A percentile compares a stretch with the other conserved stretches of the same genome.
These are phyloP conservation scores for Dicranocentrus wangi DNA, from an alignment of 2,888 invertebrate species.

Conservation along the genomic window DNA sequence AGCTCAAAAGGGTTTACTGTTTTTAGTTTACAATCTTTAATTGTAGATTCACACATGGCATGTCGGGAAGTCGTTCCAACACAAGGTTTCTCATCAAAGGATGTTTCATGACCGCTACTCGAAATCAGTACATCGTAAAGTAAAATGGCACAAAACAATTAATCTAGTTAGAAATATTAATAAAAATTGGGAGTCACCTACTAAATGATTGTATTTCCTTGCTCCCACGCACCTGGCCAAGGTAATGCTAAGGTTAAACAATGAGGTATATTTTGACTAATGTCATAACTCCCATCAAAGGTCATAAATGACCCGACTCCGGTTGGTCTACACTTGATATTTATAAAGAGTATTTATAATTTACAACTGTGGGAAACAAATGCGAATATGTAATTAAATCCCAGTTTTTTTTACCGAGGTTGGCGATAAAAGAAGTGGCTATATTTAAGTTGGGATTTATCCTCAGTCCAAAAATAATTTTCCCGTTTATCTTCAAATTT, in stretches of 20 bases:
- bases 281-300: neutral
- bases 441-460: neutral
- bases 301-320: slow-evolving; percentile 2
- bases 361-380: neutral
- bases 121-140: neutral
- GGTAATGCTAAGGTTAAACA: slow-evolving; percentile 30
- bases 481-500: neutral
- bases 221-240: neutral
- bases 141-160: neutral
- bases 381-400: neutral
- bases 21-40: neutral
- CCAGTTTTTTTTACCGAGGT: slow-evolving; percentile 4
- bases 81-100: slow-evolving; percentile 37
- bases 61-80: slow-evolving; percentile 1
- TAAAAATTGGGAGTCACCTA: too few species aligned
- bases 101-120: slow-evolving; percentile 19
- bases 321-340: slow-evolving; percentile 6
- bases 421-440: slow-evolving; percentile 19
- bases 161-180: neutral
- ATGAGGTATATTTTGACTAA: neutral
- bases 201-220: slow-evolving; percentile 5
- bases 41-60: slow-evolving; percentile 25
- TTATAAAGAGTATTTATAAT: neutral
- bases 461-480: slow-evolving; percentile 17
- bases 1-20: too few species aligned